Conservation (phyloP, 2,888 invertebrate genomes). For the Sipha maydis region DNA sequence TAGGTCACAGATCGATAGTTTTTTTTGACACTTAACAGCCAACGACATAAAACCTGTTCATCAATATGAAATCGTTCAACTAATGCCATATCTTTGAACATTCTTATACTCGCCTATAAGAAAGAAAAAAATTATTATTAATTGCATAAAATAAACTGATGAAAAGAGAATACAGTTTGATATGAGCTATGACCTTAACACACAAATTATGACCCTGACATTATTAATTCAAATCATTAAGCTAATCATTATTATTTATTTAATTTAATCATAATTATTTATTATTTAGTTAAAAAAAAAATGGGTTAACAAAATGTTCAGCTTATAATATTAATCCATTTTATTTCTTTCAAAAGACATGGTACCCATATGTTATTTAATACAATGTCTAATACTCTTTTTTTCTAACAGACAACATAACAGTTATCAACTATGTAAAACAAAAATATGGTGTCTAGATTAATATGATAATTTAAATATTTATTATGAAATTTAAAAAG, state of each 20-base stretch:
- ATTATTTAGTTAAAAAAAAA: slow-evolving; percentile 2
- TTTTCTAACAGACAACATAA: too few species aligned
- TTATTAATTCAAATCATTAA: too few species aligned
- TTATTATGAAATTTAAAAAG: too few species aligned
- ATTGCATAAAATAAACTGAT: background rate
- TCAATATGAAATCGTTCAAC: slow-evolving; percentile 93
- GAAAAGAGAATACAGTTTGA: background rate
- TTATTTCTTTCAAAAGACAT: too few species aligned
- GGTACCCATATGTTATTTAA: too few species aligned
- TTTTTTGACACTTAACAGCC: slow-evolving; percentile 92
- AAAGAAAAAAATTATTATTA: slow-evolving; percentile 1
- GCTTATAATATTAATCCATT: too few species aligned
- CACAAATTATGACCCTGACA: too few species aligned
- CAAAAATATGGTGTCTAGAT: too few species aligned
- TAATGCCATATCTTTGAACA: slow-evolving; percentile 94
- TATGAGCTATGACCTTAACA: background rate
- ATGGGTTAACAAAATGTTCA: background rate
- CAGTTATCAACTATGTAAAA: too few species aligned
- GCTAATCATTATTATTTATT: too few species aligned
- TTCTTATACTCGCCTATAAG: slow-evolving; percentile 83
- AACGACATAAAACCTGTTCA: slow-evolving; percentile 88
- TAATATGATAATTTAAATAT: too few species aligned
- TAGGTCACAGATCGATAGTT: slow-evolving; percentile 95
- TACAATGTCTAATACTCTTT: too few species aligned
- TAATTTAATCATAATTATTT: background rate